Evolutionary conservation across 2,888 invertebrate species (phyloP).

Genomic region (Schrankia costaestrigalis): DNA sequence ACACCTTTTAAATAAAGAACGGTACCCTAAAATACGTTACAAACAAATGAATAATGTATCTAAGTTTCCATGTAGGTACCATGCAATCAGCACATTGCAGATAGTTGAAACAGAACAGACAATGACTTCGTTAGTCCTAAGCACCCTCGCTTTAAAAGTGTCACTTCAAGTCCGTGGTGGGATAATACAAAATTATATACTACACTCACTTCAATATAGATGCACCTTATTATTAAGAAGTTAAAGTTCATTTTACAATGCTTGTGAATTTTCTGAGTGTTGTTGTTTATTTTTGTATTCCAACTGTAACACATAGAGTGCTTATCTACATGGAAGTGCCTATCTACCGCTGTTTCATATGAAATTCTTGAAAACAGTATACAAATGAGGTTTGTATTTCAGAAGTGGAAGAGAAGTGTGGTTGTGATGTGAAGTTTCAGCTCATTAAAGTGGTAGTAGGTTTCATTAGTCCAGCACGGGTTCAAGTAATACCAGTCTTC

Average conservation of each 20-base stretch:
- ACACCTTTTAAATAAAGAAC: too few species aligned
- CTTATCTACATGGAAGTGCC: slow-evolving; percentile 24
- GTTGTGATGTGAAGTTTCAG: too few species aligned
- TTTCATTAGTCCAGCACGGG: too few species aligned
- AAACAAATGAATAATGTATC: too few species aligned
- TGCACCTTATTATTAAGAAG: slow-evolving; percentile 1
- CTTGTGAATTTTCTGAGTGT: neutral
- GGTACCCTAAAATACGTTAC: too few species aligned
- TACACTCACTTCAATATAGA: neutral
- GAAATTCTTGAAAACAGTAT: slow-evolving; percentile 15
- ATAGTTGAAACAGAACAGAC: slow-evolving; percentile 45
- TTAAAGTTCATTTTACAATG: slow-evolving; percentile 11
- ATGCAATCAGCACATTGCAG: slow-evolving; percentile 20
- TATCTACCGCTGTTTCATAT: slow-evolving; percentile 13
- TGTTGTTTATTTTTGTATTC: slow-evolving; percentile 6
- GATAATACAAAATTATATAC: slow-evolving; percentile 16
- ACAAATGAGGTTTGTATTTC: neutral
- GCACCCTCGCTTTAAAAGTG: slow-evolving; percentile 58
- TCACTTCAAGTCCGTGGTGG: slow-evolving; percentile 49
- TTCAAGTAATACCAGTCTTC: too few species aligned
- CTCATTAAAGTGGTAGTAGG: too few species aligned
- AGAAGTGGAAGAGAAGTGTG: neutral
- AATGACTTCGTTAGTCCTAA: slow-evolving; percentile 72
- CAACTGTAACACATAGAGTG: slow-evolving; percentile 21
- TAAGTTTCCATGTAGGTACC: slow-evolving; percentile 9